Conservation (phyloP, 1,140 invertebrate genomes). For the Aphidius gifuensis region DNA sequence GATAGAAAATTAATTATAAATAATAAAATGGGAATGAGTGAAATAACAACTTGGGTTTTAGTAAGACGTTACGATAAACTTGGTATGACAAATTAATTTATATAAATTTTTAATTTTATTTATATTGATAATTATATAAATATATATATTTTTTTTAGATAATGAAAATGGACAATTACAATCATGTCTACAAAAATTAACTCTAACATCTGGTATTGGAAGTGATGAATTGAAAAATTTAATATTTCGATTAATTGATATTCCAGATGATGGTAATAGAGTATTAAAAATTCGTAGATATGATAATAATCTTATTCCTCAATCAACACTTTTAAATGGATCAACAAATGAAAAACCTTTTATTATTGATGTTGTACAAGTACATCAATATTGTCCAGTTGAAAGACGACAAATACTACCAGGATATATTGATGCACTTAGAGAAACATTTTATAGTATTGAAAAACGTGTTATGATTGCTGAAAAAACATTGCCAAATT, state of each 20-base stretch:
- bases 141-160: constrained; percentile 29
- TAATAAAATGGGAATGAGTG: constrained; percentile 40
- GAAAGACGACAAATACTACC: constrained; percentile 39
- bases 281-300: constrained; percentile 43
- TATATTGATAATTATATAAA: not conserved
- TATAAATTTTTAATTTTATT: constrained; percentile 5
- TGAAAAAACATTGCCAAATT: constrained; percentile 32
- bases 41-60: constrained; percentile 41
- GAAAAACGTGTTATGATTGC: constrained; percentile 35
- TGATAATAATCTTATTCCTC: constrained; percentile 44
- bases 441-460: constrained; percentile 36
- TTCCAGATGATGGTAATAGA: constrained; percentile 37
- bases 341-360: constrained; percentile 43
- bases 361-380: constrained; percentile 41
- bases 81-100: constrained; percentile 35
- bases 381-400: constrained; percentile 46
- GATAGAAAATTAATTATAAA: not conserved
- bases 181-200: constrained; percentile 34
- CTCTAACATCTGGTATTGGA: constrained; percentile 33
- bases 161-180: constrained; percentile 31
- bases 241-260: constrained; percentile 36
- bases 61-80: constrained; percentile 42
- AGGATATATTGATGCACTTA: constrained; percentile 40
- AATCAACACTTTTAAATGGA: constrained; percentile 39
- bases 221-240: constrained; percentile 39